phyloP scores from a whole-genome alignment of 2,888 invertebrate genomes.

The Punctoribates punctum region DNA sequence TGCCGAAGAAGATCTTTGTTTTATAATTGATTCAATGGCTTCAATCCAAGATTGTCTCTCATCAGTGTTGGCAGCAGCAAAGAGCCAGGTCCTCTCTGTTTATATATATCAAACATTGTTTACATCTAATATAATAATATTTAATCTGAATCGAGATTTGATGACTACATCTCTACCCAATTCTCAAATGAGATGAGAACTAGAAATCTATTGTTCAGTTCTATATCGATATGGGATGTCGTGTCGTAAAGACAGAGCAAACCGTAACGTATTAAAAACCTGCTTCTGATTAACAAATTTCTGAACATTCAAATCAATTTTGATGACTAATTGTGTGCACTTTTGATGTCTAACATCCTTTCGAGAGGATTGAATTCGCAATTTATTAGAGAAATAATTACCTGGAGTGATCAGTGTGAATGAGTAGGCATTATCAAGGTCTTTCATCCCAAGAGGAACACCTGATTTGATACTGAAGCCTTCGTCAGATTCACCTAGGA shows the following conservation, averaged over 20 bases:
- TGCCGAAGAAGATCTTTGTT: slow-evolving; percentile 50
- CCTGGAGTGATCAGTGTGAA: slow-evolving; percentile 77
- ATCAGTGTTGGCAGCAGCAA: slow-evolving; percentile 70
- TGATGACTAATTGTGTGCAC: not conserved
- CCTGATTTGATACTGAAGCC: slow-evolving; percentile 71
- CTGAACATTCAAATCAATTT: not conserved
- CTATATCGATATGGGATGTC: no score
- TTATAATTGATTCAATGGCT: slow-evolving; percentile 69
- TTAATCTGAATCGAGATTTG: not conserved
- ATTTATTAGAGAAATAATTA: no score
- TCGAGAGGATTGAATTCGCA: no score
- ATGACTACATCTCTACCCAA: no score
- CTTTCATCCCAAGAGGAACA: slow-evolving; percentile 60
- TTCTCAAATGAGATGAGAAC: no score
- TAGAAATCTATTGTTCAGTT: no score
- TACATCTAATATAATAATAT: not conserved
- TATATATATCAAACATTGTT: not conserved
- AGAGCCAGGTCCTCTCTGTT: slow-evolving; percentile 64
- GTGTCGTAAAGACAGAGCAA: no score
- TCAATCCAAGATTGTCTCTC: slow-evolving; percentile 77
- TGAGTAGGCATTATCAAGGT: slow-evolving; percentile 71
- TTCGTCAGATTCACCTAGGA: slow-evolving; percentile 72
- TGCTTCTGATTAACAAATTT: no score
- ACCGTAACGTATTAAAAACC: no score
- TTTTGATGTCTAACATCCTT: no score